phyloP scores from a whole-genome alignment of 2,888 invertebrate species.

The Tridacna crocea region DNA sequence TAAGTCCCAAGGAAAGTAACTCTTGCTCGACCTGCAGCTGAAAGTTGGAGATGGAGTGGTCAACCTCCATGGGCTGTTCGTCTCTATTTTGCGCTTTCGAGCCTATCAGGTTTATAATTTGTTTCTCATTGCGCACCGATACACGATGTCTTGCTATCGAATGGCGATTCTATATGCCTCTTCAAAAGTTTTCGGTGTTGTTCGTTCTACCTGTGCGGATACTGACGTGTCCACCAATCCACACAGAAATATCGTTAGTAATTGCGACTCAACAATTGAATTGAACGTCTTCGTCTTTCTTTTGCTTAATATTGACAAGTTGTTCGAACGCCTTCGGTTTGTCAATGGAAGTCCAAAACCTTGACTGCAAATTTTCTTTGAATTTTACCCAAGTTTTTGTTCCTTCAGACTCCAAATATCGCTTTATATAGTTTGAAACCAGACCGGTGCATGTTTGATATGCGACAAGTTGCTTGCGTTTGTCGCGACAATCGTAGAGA shows the following conservation, averaged over 20 bases:
- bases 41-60: too few species aligned
- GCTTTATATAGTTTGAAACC: constrained; percentile 4
- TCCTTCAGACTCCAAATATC: not conserved
- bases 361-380: constrained; percentile 11
- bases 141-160: constrained; percentile 17
- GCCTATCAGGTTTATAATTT: not conserved
- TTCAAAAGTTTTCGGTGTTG: constrained; percentile 3
- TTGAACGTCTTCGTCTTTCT: not conserved
- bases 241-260: constrained; percentile 23
- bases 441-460: constrained; percentile 3
- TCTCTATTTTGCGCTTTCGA: not conserved
- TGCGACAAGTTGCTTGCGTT: not conserved
- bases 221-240: constrained; percentile 7
- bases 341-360: constrained; percentile 13
- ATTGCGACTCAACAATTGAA: constrained; percentile 20
- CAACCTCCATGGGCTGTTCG: constrained; percentile 11
- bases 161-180: constrained; percentile 21
- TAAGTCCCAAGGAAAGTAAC: too few species aligned
- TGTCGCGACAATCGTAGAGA: not conserved
- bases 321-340: constrained; percentile 5
- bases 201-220: constrained; percentile 26
- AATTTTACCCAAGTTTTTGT: not conserved
- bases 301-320: constrained; percentile 13
- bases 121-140: constrained; percentile 20
- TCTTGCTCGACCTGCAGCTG: too few species aligned